Base-by-base conservation (phyloP, 2,113 vertebrate species). In the Gila orcuttii region DNA sequence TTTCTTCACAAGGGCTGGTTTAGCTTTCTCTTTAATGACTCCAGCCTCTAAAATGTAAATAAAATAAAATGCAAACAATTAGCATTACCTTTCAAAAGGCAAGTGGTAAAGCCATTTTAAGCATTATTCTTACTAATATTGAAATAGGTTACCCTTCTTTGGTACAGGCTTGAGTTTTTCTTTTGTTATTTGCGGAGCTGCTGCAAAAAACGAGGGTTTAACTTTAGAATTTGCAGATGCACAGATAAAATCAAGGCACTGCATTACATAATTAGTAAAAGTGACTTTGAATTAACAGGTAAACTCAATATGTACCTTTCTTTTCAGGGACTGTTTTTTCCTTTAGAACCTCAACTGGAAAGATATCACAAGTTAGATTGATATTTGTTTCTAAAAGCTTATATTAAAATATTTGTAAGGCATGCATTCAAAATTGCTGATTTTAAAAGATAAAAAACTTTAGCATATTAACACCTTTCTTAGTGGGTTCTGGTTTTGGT, bases 311-410 rank as follows among this genome's bases (percentile, higher is more conserved):
- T 11, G 3, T 2, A 93, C 91, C 88, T 92, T 92, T 90, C 86
- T 87, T 88, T 11, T 77, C 64, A 83, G 59, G 60, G 45, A 83
- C 52, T 86, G 87, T 45, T 90, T 90, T 91, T 31, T 88, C 88
- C 84, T 92, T 92, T 74, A 55, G 74, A 21, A 62, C 39, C 73
- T 78, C 74, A 50, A 36, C 83, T 85, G 39, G 17, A 60, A 75
- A 21, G 33, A 42, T 36, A 42, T 42, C 68, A 42, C 21, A 42
- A 71, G 68, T 8, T 33, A 39, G 33, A 71, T n/a, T n/a, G 31
- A 39, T 25, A 23, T 23, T 42, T 6, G 36, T 39, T 71, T 42
- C 36, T 71, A 33, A 79, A 79, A 42, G 13, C 5, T 39, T 4
- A 39, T 42, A 42, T 60, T 3, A 42, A n/a, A 79, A 36, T 59